Conservation (phyloP, 2,888 invertebrate species). For the Prosopocoilus inquinatus region DNA sequence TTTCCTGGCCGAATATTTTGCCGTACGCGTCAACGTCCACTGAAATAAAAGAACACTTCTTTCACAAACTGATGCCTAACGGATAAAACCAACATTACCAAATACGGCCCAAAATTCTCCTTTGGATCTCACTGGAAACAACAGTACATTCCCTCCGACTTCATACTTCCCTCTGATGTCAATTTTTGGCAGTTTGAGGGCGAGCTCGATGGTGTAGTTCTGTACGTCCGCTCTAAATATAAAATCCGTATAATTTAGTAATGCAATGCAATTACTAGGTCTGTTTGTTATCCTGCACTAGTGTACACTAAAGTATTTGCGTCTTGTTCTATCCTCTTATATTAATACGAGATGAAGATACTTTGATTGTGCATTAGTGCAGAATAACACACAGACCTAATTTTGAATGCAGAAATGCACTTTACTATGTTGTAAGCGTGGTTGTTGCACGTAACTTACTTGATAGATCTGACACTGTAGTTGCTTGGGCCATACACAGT, state of each 20-base stretch:
- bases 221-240: constrained; percentile 57
- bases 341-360: too few relatives aligned
- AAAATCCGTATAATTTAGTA: background rate
- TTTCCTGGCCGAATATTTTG: constrained; percentile 68
- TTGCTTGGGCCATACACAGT: constrained; percentile 75
- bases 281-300: too few relatives aligned
- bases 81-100: constrained; percentile 49
- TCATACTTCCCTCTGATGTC: constrained; percentile 76
- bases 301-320: too few relatives aligned
- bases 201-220: constrained; percentile 63
- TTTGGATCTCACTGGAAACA: constrained; percentile 75
- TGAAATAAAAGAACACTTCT: constrained; percentile 45
- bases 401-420: too few relatives aligned
- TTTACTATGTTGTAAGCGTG: background rate
- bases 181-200: constrained; percentile 64
- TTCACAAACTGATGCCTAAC: constrained; percentile 1
- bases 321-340: too few relatives aligned
- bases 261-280: too few relatives aligned
- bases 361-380: too few relatives aligned
- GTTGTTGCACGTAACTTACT: constrained; percentile 49
- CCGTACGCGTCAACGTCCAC: constrained; percentile 70
- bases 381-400: too few relatives aligned
- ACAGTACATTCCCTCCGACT: constrained; percentile 72
- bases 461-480: constrained; percentile 68
- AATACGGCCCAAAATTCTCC: constrained; percentile 82